Conservation (phyloP, 1,140 invertebrate species). For the Bathynomus jamesi region DNA sequence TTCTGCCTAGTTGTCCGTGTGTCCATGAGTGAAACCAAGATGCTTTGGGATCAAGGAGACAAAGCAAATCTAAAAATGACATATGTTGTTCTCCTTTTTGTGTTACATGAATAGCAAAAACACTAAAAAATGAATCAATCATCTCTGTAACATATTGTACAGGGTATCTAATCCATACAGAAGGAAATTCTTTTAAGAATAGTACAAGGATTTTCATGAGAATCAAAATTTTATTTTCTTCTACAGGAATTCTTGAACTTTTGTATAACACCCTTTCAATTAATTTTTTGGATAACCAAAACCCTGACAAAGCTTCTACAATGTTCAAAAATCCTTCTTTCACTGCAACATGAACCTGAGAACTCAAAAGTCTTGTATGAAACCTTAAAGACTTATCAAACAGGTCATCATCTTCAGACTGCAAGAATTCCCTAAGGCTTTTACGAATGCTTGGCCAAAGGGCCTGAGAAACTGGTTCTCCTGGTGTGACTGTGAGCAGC, state of each 20-base stretch:
- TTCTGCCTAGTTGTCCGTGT: slow-evolving; percentile 31
- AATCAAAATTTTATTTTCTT: slow-evolving; percentile 17
- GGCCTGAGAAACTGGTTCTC: slow-evolving; percentile 32
- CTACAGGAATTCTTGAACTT: slow-evolving; percentile 14
- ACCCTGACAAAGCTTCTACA: slow-evolving; percentile 31
- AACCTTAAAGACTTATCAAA: slow-evolving; percentile 34
- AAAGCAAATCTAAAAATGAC: slow-evolving; percentile 24
- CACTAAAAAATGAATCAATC: slow-evolving; percentile 21
- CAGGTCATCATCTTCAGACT: slow-evolving; percentile 23
- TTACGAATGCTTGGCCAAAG: slow-evolving; percentile 27
- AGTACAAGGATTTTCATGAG: slow-evolving; percentile 24
- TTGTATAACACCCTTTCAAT: slow-evolving; percentile 14
- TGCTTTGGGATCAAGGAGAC: slow-evolving; percentile 27
- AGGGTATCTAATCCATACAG: slow-evolving; percentile 34
- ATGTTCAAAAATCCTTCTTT: slow-evolving; percentile 36
- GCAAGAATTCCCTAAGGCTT: slow-evolving; percentile 23
- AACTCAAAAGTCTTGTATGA: slow-evolving; percentile 31
- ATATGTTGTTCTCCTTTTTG: slow-evolving; percentile 8
- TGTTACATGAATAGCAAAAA: slow-evolving; percentile 14
- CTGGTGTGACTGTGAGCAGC: slow-evolving; percentile 29
- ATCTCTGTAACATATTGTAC: slow-evolving; percentile 28
- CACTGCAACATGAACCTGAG: slow-evolving; percentile 31
- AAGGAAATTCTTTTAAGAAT: slow-evolving; percentile 29
- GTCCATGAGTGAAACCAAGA: slow-evolving; percentile 30
- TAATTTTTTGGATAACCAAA: slow-evolving; percentile 30